Evolutionary conservation across 2,888 invertebrate genomes (phyloP).

Genomic region (Ornithoptera alexandrae): DNA sequence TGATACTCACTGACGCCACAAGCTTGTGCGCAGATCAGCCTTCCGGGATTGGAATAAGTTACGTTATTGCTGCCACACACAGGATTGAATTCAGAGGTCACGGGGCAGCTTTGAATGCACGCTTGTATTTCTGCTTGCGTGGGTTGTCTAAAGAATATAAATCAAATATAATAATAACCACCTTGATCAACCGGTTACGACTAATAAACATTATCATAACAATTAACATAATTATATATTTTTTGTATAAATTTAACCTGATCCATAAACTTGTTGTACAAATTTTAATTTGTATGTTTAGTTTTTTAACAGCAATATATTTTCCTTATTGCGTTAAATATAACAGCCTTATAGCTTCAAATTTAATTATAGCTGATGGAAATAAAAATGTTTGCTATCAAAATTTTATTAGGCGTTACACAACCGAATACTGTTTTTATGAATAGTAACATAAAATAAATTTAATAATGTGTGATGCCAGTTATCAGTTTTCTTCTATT

Average conservation of each 20-base stretch:
- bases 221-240: background rate
- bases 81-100: constrained; percentile 62
- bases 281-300: background rate
- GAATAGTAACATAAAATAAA: background rate
- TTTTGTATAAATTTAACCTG: background rate
- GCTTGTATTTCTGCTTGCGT: constrained; percentile 6
- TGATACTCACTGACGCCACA: constrained; percentile 66
- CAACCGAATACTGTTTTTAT: background rate
- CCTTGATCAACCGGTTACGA: too few species aligned
- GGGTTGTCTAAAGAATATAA: constrained; percentile 14
- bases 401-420: background rate
- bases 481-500: background rate
- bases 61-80: constrained; percentile 64
- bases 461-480: background rate
- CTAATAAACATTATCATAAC: too few species aligned
- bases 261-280: background rate
- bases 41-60: constrained; percentile 60
- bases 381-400: background rate
- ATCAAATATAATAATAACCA: background rate
- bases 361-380: background rate
- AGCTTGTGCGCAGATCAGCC: constrained; percentile 54
- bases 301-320: background rate
- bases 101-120: constrained; percentile 40
- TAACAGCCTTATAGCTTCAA: background rate
- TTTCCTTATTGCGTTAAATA: too few species aligned